Percentiles rank a stretch among this genome's conserved stretches.
Conservation (phyloP, 2,113 vertebrate genomes). For the Lepus europaeus region DNA sequence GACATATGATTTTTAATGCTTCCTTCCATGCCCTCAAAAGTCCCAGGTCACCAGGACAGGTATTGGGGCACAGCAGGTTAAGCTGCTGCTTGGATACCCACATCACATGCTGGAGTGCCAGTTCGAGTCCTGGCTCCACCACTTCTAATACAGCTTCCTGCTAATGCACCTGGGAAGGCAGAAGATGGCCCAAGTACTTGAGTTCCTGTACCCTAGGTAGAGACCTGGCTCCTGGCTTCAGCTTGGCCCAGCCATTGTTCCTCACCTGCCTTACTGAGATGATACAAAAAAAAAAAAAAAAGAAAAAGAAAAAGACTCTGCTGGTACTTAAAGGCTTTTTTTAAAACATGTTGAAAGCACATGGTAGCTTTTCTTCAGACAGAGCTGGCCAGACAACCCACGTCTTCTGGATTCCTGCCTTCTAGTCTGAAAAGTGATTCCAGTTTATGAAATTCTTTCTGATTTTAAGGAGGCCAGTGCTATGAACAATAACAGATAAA, state of each 20-base stretch:
- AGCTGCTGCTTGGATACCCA: too few species aligned
- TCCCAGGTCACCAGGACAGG: not conserved
- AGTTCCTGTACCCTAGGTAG: not conserved
- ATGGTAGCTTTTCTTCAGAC: not conserved
- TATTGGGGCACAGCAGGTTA: too few species aligned
- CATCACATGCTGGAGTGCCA: too few species aligned
- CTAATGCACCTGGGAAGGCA: too few species aligned
- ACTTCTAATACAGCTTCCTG: too few species aligned
- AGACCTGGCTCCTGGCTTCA: too few species aligned
- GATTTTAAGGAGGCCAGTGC: not conserved
- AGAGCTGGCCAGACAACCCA: not conserved
- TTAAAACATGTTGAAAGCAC: not conserved
- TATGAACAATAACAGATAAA: slow-evolving; percentile 1
- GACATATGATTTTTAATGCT: not conserved
- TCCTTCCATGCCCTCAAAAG: not conserved
- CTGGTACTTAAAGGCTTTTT: not conserved
- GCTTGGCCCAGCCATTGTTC: not conserved
- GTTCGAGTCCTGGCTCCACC: too few species aligned
- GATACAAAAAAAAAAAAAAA: not conserved
- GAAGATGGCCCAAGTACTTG: too few species aligned
- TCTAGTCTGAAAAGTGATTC: slow-evolving; percentile 39
- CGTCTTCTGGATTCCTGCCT: slow-evolving; percentile 1
- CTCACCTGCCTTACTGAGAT: not conserved
- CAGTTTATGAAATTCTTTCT: slow-evolving; percentile 44
- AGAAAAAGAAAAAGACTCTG: not conserved